Evolutionary conservation across 1,140 invertebrate genomes (phyloP), one percentile per base, ranked within the genome.

Genomic region (Drosophila ercepeae): DNA sequence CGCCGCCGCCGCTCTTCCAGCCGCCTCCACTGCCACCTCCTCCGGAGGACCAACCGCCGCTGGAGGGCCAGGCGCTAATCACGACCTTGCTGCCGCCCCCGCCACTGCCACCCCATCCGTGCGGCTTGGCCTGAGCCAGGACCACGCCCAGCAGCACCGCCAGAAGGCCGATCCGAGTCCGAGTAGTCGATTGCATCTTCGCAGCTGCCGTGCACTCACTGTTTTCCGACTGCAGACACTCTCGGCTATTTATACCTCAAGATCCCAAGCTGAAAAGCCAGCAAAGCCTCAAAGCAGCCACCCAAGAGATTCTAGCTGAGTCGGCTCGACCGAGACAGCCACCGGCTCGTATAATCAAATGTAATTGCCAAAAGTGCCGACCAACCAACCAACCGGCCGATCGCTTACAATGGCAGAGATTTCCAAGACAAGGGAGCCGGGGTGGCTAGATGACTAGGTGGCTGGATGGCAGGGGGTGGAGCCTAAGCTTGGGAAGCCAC

Each of bases 191-290:
- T 61, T 81, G 76, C 81, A 86, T 84, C 72, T 86, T 39, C 41
- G 54, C 50, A 73, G 81, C 76, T 84, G 81, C 81, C 59, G 68
- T 86, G 76, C 72, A 81, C 65, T 86, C 73, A 84, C 81, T 84
- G 84, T 73, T 86, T 64, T 55, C 44, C 39, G 49, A 86, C 72
- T 86, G 67, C 67, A 83, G 54, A 45, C 68, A 76, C 67, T 73
- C 65, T 73, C 76, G 46, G 46, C 72, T 81, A 81, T 84, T 84
- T 84, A 84, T 84, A 84, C 82, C 14, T 41, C 13, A 6, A 4
- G 2, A 4, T 7, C 16, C 4, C 36, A 4, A 39, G 13, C n/a
- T 39, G n/a, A 5, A 39, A 5, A n/a, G 34, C 13, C n/a, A n/a
- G n/a, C n/a, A n/a, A n/a, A n/a, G n/a, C n/a, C n/a, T n/a, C n/a